A percentile compares a stretch with the other conserved stretches of the same genome.
Conservation (phyloP, 1,140 invertebrate genomes). For the Ctenoplectra terminalis region DNA sequence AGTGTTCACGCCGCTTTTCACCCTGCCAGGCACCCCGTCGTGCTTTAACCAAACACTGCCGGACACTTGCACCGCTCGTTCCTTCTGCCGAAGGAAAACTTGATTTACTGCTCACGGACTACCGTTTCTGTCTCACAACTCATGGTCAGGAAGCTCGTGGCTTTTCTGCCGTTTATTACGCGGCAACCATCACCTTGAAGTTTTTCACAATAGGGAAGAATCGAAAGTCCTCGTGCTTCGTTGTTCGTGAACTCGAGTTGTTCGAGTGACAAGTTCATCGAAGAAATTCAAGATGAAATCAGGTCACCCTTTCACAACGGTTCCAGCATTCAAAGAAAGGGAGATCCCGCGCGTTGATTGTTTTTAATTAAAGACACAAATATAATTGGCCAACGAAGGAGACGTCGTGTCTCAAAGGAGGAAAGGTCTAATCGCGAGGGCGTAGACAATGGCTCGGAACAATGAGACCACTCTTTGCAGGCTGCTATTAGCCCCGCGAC, state of each 20-base stretch:
- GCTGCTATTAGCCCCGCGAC: conserved; percentile 42
- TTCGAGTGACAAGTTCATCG: neutral
- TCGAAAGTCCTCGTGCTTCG: neutral
- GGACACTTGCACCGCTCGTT: conserved; percentile 53
- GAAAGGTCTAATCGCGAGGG: conserved; percentile 42
- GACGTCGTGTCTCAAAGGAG: conserved; percentile 37
- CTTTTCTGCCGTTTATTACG: conserved; percentile 26
- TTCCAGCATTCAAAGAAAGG: neutral
- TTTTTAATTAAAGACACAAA: conserved; percentile 62
- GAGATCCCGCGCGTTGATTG: conserved; percentile 49
- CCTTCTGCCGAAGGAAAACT: conserved; percentile 52
- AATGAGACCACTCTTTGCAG: conserved; percentile 49
- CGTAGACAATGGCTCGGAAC: conserved; percentile 60
- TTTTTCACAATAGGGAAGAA: neutral
- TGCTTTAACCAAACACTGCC: conserved; percentile 60
- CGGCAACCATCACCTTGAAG: neutral
- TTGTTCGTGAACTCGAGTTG: neutral
- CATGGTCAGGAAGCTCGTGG: neutral
- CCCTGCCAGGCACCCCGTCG: conserved; percentile 52
- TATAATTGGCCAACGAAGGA: conserved; percentile 52
- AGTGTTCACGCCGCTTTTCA: conserved; percentile 63
- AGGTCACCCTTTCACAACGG: too few species aligned
- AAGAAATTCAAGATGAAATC: neutral
- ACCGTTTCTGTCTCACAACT: conserved; percentile 29
- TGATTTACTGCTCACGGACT: conserved; percentile 57